Percentiles rank a stretch among this genome's conserved stretches.
phyloP scores from a whole-genome alignment of 2,113 vertebrate genomes.

The Alethe diademata region DNA sequence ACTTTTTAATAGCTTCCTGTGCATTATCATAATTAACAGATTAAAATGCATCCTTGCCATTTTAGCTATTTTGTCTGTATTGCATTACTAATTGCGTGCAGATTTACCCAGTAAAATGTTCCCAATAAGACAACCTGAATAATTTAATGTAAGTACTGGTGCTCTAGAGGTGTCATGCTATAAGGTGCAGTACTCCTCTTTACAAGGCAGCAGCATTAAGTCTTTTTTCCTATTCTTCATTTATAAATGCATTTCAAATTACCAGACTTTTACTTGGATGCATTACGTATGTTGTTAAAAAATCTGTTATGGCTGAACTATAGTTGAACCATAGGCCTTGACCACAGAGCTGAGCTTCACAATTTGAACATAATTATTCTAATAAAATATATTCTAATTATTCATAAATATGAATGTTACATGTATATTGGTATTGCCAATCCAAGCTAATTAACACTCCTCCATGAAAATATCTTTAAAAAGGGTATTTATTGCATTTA shows the following conservation, averaged over 20 bases:
- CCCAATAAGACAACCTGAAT: not conserved
- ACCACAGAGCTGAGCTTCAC: not conserved
- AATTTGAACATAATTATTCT: not conserved
- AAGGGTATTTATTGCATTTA: not conserved
- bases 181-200: not conserved
- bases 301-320: not conserved
- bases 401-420: not conserved
- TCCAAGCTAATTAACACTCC: not conserved
- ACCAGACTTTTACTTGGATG: not conserved
- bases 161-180: not conserved
- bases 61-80: not conserved
- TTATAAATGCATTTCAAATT: not conserved
- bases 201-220: not conserved
- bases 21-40: not conserved
- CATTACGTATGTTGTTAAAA: not conserved
- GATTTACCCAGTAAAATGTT: not conserved
- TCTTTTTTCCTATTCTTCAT: not conserved
- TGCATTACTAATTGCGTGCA: not conserved
- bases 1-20: not conserved
- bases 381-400: not conserved
- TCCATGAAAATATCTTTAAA: not conserved
- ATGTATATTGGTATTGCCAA: not conserved
- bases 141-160: not conserved
- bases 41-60: not conserved
- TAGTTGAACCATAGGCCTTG: not conserved